Percentiles rank a stretch among this genome's conserved stretches.
Conservation (phyloP, 2,797 vertebrate genomes). For the Xenentodon cancila region DNA sequence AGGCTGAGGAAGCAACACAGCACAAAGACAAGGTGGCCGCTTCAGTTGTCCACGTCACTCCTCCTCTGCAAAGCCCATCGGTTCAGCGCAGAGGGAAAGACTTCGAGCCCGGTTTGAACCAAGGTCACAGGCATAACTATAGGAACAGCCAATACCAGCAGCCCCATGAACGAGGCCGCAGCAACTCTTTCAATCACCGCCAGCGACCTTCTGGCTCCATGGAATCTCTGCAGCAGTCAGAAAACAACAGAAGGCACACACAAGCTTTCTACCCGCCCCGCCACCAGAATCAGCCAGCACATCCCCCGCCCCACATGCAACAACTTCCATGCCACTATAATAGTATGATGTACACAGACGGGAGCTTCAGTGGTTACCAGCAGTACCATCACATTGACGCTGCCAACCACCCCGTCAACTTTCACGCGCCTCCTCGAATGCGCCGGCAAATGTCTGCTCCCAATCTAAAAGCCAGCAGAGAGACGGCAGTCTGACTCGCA, state of each 20-base stretch:
- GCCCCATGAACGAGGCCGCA: constrained; percentile 86
- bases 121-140: constrained; percentile 85
- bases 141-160: constrained; percentile 72
- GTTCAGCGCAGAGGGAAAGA: constrained; percentile 78
- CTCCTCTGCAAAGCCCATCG: constrained; percentile 64
- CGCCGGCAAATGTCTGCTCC: constrained; percentile 95
- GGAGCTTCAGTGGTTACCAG: constrained; percentile 59
- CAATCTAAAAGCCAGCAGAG: constrained; percentile 94
- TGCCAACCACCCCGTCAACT: constrained; percentile 81
- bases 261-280: constrained; percentile 85
- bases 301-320: constrained; percentile 75
- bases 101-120: constrained; percentile 77
- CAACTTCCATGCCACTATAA: constrained; percentile 85
- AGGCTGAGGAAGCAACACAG: constrained; percentile 55
- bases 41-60: constrained; percentile 75
- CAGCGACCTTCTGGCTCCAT: constrained; percentile 80
- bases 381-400: constrained; percentile 82
- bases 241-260: constrained; percentile 76
- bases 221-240: constrained; percentile 78
- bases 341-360: constrained; percentile 61
- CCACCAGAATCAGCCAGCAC: constrained; percentile 76
- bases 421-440: constrained; percentile 92
- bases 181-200: constrained; percentile 92
- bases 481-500: constrained; percentile 88
- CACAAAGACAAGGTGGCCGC: constrained; percentile 75